phyloP scores from a whole-genome alignment of 2,113 vertebrate species.

The Progne subis region DNA sequence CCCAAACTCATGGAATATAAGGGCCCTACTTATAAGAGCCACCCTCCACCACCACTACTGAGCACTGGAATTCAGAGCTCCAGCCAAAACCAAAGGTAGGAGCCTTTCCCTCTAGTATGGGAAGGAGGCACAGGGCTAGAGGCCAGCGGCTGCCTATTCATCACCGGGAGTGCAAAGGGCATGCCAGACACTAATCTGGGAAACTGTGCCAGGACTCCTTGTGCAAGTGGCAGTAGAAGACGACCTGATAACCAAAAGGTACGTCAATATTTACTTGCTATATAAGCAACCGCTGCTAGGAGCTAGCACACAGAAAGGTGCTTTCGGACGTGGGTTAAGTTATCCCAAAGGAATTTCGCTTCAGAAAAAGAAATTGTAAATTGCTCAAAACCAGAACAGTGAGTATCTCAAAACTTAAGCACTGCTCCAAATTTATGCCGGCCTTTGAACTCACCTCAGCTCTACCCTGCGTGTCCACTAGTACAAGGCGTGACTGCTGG shows the following conservation, averaged over 20 bases:
- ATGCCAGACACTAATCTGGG: neutral
- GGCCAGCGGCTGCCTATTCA: conserved; percentile 43
- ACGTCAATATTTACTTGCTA: conserved; percentile 19
- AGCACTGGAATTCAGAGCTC: neutral
- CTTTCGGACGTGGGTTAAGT: neutral
- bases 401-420: neutral
- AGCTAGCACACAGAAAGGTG: neutral
- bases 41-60: neutral
- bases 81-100: neutral
- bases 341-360: neutral
- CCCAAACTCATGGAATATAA: neutral
- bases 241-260: conserved; percentile 32
- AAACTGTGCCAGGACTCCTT: neutral
- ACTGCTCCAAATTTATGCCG: neutral
- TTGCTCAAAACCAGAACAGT: neutral
- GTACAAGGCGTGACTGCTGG: fast-evolving
- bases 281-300: neutral
- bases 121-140: neutral
- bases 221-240: conserved; percentile 5
- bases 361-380: neutral
- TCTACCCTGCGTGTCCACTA: fast-evolving
- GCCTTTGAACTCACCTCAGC: neutral
- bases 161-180: neutral
- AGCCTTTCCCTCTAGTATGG: neutral
- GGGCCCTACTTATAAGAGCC: neutral